These are phyloP conservation scores for Cosmopolites sordidus DNA, from an alignment of 2,888 invertebrate genomes.

Conservation along the genomic window DNA sequence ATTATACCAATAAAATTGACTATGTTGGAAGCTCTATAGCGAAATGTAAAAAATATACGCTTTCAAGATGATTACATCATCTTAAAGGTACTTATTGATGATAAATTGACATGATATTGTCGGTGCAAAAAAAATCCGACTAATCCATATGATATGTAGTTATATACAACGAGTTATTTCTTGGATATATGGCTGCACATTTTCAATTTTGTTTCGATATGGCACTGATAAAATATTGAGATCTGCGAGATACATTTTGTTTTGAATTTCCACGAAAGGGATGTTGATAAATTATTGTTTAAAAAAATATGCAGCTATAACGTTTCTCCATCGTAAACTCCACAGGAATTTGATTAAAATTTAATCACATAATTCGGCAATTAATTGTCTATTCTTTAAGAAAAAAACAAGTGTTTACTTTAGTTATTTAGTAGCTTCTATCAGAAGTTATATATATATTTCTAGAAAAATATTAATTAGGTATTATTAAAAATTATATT, in stretches of 20 bases:
- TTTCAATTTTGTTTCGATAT: slow-evolving; percentile 8
- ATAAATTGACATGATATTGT: slow-evolving; percentile 24
- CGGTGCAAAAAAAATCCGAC: slow-evolving; percentile 18
- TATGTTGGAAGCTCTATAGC: slow-evolving; percentile 23
- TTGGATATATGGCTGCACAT: slow-evolving; percentile 1
- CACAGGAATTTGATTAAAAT: slow-evolving; percentile 39
- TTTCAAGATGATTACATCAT: neutral
- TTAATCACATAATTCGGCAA: slow-evolving; percentile 46
- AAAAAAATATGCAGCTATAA: slow-evolving; percentile 23
- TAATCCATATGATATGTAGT: slow-evolving; percentile 17
- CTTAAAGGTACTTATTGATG: slow-evolving; percentile 9
- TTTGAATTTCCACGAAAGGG: no score
- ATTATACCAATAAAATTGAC: slow-evolving; percentile 16
- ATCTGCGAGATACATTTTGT: no score
- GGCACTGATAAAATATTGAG: slow-evolving; percentile 3
- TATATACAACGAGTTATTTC: slow-evolving; percentile 14
- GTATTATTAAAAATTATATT: no score
- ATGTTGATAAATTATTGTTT: no score
- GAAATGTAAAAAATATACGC: slow-evolving; percentile 14
- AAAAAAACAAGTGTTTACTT: slow-evolving; percentile 29
- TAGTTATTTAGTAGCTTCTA: neutral
- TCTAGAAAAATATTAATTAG: slow-evolving; percentile 2
- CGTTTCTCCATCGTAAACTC: slow-evolving; percentile 1
- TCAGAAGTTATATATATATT: slow-evolving; percentile 1
- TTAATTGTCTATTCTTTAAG: slow-evolving; percentile 43